Conservation (phyloP, 23 tunicate species). For the Trididemnum clinides region DNA sequence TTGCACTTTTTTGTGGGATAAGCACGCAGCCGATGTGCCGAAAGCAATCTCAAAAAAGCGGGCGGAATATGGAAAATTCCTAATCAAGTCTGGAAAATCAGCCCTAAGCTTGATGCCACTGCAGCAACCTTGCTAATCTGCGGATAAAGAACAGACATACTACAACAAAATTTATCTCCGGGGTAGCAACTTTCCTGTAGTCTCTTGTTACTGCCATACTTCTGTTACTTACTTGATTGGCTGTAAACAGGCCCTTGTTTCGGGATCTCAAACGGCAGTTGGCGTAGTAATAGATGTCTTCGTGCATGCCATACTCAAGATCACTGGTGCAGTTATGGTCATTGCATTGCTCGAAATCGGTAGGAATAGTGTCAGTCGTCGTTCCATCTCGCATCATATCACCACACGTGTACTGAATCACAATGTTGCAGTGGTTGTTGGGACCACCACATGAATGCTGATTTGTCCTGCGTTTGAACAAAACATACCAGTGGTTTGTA, state of each 20-base stretch:
- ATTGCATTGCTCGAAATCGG: slow-evolving; percentile 47
- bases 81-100: no score
- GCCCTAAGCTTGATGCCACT: no score
- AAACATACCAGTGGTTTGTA: no score
- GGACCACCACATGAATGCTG: slow-evolving; percentile 91
- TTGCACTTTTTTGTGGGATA: no score
- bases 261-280: slow-evolving; percentile 70
- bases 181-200: no score
- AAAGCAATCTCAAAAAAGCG: no score
- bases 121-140: no score
- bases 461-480: slow-evolving; percentile 70
- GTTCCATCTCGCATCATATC: slow-evolving; percentile 79
- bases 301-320: slow-evolving; percentile 76
- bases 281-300: slow-evolving; percentile 58
- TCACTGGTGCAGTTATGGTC: slow-evolving; percentile 59
- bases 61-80: no score
- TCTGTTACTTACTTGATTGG: slow-evolving; percentile 44
- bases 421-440: slow-evolving; percentile 77
- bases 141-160: no score
- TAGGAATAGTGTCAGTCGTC: slow-evolving; percentile 52
- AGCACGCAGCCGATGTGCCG: no score
- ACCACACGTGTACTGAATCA: slow-evolving; percentile 89
- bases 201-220: no score
- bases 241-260: slow-evolving; percentile 74
- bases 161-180: no score